Conservation (phyloP, 2,888 invertebrate species). For the Ectropis crepuscularia region DNA sequence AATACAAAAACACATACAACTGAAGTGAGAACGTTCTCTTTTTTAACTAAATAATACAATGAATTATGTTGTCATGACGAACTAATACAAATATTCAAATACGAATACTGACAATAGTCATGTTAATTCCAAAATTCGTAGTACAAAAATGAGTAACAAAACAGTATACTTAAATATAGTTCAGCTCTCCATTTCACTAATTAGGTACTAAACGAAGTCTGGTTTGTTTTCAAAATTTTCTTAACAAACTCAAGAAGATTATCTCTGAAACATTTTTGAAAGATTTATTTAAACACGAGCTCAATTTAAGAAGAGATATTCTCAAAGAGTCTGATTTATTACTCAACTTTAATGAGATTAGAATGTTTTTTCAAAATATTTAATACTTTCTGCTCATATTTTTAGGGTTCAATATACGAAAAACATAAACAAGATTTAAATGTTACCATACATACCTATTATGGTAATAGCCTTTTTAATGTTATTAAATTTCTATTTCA, state of each 20-base stretch:
- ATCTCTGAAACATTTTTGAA: constrained; percentile 13
- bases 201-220: constrained; percentile 4
- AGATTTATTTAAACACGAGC: constrained; percentile 6
- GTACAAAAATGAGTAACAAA: not conserved
- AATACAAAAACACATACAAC: too few species aligned
- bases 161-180: not conserved
- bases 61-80: too few species aligned
- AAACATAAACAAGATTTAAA: too few species aligned
- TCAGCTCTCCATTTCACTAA: constrained; percentile 7
- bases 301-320: constrained; percentile 16
- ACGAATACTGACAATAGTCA: too few species aligned
- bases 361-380: constrained; percentile 1
- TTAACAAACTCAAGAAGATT: not conserved
- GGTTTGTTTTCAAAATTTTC: constrained; percentile 5
- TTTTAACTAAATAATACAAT: too few species aligned
- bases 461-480: too few species aligned
- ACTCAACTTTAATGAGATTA: constrained; percentile 15
- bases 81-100: too few species aligned
- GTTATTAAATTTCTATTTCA: too few species aligned
- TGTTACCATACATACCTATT: too few species aligned
- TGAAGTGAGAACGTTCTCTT: too few species aligned
- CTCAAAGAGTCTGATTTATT: constrained; percentile 14
- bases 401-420: too few species aligned
- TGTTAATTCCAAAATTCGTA: not conserved
- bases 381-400: not conserved